These are phyloP conservation scores for Alexandromys oeconomus DNA, from an alignment of 2,797 vertebrate genomes.

Conservation along the genomic window DNA sequence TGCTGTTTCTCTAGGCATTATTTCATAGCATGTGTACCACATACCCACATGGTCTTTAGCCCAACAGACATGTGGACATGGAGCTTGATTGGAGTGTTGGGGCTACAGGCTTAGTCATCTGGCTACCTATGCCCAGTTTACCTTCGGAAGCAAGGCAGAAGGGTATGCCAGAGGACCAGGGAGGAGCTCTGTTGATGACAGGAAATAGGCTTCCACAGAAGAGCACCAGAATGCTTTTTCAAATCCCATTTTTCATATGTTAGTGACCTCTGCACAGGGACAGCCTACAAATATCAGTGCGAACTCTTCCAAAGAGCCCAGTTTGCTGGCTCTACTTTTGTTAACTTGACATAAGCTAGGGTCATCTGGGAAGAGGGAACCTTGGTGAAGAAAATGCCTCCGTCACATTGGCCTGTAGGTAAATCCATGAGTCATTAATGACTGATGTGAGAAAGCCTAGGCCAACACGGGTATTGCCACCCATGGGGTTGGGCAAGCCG, in stretches of 20 bases:
- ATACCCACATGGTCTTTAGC: no score
- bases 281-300: no score
- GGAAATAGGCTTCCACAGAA: not conserved
- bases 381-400: not conserved
- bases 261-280: not conserved
- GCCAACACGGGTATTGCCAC: not conserved
- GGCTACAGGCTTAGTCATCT: not conserved
- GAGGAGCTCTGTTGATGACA: not conserved
- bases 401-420: not conserved
- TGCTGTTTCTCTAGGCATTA: not conserved
- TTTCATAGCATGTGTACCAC: not conserved
- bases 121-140: not conserved
- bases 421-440: not conserved
- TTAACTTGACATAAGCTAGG: not conserved
- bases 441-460: not conserved
- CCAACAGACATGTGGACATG: not conserved
- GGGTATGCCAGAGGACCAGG: not conserved
- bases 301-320: not conserved
- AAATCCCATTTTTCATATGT: not conserved
- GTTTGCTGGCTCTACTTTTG: not conserved
- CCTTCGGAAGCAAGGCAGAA: slow-evolving; percentile 12
- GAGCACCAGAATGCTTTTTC: not conserved
- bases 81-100: not conserved
- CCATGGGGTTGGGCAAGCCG: no score
- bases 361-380: not conserved